A percentile compares a stretch with the other conserved stretches of the same genome.
Conservation (phyloP, 2,113 vertebrate genomes). For the Gambusia holbrooki region DNA sequence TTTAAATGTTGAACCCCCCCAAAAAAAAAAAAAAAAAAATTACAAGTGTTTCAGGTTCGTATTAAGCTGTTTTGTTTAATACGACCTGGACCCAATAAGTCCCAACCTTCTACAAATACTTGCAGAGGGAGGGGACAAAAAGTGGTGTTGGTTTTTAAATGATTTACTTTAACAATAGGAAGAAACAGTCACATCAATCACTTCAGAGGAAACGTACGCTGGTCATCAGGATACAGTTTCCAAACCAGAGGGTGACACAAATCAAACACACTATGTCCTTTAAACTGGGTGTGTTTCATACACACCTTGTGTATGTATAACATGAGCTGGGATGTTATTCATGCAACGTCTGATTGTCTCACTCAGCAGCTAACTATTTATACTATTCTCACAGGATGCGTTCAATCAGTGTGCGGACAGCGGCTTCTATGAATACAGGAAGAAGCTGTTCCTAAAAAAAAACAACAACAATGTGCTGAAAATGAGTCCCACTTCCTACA, state of each 20-base stretch:
- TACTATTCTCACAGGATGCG: constrained; percentile 33
- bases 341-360: neutral
- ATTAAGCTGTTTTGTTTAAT: neutral
- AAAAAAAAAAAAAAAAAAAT: no score
- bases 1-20: no score
- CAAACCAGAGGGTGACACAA: neutral
- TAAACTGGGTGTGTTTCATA: neutral
- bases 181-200: neutral
- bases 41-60: neutral
- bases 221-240: neutral
- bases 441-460: constrained; percentile 31
- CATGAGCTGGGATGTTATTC: neutral
- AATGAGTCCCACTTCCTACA: constrained; percentile 50
- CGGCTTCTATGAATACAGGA: constrained; percentile 7
- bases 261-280: neutral
- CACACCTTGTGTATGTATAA: neutral
- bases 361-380: constrained; percentile 16
- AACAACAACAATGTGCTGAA: constrained; percentile 54
- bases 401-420: constrained; percentile 40
- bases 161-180: neutral
- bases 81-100: neutral
- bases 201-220: neutral
- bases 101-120: neutral
- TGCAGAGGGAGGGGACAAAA: neutral
- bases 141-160: neutral